These are phyloP conservation scores for Setophaga petechia DNA, from an alignment of 2,113 vertebrate species.

Conservation along the genomic window DNA sequence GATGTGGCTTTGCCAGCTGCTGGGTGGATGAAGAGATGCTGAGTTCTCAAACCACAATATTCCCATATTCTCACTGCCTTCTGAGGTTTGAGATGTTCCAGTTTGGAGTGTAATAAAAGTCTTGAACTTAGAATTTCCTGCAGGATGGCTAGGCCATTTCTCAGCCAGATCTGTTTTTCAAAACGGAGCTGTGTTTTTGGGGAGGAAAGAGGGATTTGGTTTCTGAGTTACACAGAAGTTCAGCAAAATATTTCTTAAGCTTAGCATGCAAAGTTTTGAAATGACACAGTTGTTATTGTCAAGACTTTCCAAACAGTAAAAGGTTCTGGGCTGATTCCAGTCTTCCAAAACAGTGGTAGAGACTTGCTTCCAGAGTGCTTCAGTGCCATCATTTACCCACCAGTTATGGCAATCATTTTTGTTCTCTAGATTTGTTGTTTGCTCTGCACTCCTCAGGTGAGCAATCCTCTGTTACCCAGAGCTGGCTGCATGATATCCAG, in stretches of 20 bases:
- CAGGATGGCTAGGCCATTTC: not conserved
- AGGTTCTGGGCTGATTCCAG: slow-evolving; percentile 19
- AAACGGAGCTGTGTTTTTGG: not conserved
- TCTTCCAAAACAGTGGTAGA: slow-evolving; percentile 32
- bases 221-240: slow-evolving; percentile 35
- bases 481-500: not conserved
- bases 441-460: not conserved
- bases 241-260: slow-evolving; percentile 44
- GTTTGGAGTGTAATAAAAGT: slow-evolving; percentile 23
- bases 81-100: slow-evolving; percentile 19
- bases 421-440: not conserved
- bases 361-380: not conserved
- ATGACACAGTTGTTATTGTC: slow-evolving; percentile 47
- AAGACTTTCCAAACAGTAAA: slow-evolving; percentile 34
- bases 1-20: not conserved
- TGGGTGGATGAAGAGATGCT: not conserved
- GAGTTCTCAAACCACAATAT: slow-evolving; percentile 9
- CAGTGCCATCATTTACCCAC: not conserved
- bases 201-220: slow-evolving; percentile 21
- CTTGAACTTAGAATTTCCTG: slow-evolving; percentile 30
- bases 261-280: slow-evolving; percentile 38
- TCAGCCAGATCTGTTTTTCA: slow-evolving; percentile 12
- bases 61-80: not conserved
- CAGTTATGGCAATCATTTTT: not conserved
- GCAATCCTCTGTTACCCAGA: not conserved